Evolutionary conservation across 2,797 vertebrate genomes (phyloP).

Genomic region (Gadopsis marmoratus): DNA sequence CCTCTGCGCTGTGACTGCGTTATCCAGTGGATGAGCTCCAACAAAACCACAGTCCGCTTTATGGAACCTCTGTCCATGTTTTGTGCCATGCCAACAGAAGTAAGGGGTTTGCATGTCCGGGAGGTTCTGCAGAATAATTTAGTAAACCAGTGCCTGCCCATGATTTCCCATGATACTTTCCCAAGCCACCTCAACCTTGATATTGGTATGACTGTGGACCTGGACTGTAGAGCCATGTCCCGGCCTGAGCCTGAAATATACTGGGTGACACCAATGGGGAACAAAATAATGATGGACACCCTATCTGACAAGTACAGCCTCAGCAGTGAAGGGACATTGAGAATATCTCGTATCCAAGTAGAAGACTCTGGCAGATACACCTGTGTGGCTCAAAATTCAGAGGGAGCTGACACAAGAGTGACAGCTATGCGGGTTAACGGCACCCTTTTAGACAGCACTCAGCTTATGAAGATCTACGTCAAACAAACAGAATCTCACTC

Average conservation of each 20-base stretch:
- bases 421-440: constrained; percentile 93
- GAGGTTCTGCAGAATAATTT: constrained; percentile 89
- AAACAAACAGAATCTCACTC: constrained; percentile 95
- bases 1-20: constrained; percentile 95
- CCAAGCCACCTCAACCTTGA: constrained; percentile 92
- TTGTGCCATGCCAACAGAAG: constrained; percentile 92
- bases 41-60: constrained; percentile 94
- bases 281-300: constrained; percentile 91
- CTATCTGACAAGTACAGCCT: constrained; percentile 93
- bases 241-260: constrained; percentile 97
- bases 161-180: constrained; percentile 94
- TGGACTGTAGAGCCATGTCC: constrained; percentile 96
- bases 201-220: constrained; percentile 88
- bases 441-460: constrained; percentile 92
- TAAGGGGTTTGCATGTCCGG: constrained; percentile 90
- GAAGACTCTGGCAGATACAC: constrained; percentile 96
- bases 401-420: constrained; percentile 94
- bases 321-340: constrained; percentile 91
- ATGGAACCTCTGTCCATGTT: constrained; percentile 98
- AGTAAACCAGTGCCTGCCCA: constrained; percentile 92
- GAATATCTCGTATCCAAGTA: constrained; percentile 89
- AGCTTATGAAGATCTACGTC: constrained; percentile 94
- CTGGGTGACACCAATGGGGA: constrained; percentile 96
- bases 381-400: constrained; percentile 94
- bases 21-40: constrained; percentile 95